Percentiles rank a stretch among this genome's conserved stretches.
Evolutionary conservation across 1,140 invertebrate species (phyloP).

Genomic region (Saccostrea echinata): DNA sequence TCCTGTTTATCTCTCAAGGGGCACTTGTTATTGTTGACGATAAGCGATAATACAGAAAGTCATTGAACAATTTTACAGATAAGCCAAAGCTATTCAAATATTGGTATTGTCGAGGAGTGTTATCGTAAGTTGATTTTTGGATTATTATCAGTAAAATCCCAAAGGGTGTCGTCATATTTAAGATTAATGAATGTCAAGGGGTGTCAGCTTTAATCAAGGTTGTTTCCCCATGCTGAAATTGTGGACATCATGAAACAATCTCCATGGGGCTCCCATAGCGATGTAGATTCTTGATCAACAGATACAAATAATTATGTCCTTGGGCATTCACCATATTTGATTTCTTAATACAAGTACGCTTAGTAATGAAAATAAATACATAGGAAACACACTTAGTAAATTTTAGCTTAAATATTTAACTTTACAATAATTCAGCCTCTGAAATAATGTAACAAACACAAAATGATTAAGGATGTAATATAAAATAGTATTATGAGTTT

Average conservation of each 20-base stretch:
- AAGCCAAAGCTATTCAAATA: slow-evolving; percentile 21
- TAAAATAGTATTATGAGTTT: no score
- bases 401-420: no score
- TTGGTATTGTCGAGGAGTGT: background rate
- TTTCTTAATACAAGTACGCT: no score
- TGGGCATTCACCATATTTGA: background rate
- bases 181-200: background rate
- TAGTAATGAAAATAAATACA: no score
- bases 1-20: background rate
- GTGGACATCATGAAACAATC: background rate
- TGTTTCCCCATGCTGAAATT: background rate
- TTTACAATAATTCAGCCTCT: no score
- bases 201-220: background rate
- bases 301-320: background rate
- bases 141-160: background rate
- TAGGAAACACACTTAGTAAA: no score
- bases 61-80: slow-evolving; percentile 6
- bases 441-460: no score
- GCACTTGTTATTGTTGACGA: background rate
- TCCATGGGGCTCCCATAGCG: background rate
- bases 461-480: no score
- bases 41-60: background rate
- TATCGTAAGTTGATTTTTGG: background rate
- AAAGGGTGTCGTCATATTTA: background rate
- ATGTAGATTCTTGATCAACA: background rate